Percentiles rank a stretch among this genome's conserved stretches.
Evolutionary conservation across 2,113 vertebrate genomes (phyloP).

Genomic region (Cyphomyrus plagiostoma): DNA sequence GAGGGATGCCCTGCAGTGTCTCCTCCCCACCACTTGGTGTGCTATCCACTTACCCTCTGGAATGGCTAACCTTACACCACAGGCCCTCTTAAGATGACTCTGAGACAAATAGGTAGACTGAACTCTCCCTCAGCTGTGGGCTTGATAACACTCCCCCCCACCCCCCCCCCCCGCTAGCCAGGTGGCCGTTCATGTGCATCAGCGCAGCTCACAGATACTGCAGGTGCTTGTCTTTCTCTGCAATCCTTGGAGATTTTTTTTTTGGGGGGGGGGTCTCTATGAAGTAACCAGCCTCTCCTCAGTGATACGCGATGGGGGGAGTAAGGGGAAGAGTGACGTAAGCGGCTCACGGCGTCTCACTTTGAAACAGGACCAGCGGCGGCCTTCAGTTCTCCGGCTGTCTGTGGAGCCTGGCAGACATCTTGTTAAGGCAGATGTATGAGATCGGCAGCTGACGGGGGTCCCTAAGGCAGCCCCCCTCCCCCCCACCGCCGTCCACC

Average conservation of each 20-base stretch:
- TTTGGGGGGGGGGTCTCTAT: not conserved
- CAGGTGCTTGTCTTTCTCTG: not conserved
- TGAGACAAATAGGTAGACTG: not conserved
- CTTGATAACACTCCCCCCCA: not conserved
- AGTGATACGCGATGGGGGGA: not conserved
- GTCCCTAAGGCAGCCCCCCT: not conserved
- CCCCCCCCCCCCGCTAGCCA: not conserved
- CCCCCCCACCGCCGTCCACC: not conserved
- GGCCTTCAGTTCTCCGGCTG: not conserved
- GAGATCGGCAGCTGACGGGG: not conserved
- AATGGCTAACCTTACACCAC: not conserved
- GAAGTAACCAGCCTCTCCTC: not conserved
- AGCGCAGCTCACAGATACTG: not conserved
- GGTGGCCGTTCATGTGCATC: not conserved
- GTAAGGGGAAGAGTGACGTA: not conserved
- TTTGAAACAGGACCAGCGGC: not conserved
- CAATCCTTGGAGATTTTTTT: not conserved
- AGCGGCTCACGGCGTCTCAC: not conserved
- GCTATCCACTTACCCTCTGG: not conserved
- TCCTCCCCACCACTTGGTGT: not conserved
- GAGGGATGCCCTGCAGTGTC: not conserved
- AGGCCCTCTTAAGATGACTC: not conserved
- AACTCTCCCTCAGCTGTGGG: not conserved
- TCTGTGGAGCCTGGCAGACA: not conserved
- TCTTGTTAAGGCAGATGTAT: not conserved